Conservation (phyloP, 1,140 invertebrate genomes). For the Nixonia krombeini region DNA sequence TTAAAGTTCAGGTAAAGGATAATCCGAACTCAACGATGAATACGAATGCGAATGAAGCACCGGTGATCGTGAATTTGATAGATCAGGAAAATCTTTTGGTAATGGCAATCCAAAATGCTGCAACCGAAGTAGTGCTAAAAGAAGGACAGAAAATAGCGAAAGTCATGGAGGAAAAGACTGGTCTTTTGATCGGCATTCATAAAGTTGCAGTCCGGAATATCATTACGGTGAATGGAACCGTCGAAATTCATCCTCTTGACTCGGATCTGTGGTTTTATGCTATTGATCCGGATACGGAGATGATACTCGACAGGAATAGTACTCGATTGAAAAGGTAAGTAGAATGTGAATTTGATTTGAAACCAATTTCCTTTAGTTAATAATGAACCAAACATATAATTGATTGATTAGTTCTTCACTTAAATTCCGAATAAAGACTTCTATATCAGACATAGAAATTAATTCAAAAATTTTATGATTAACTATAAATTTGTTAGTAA, state of each 20-base stretch:
- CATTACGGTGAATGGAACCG: conserved; percentile 79
- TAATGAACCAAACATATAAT: too few species aligned
- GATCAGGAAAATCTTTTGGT: conserved; percentile 81
- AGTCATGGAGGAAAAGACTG: conserved; percentile 82
- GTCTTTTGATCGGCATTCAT: conserved; percentile 83
- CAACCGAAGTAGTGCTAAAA: conserved; percentile 79
- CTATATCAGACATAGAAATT: too few species aligned
- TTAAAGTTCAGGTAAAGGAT: conserved; percentile 82
- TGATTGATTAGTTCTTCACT: too few species aligned
- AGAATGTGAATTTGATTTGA: too few species aligned
- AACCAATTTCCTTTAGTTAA: too few species aligned
- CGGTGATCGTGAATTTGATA: conserved; percentile 81
- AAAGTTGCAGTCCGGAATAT: conserved; percentile 80
- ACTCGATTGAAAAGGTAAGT: conserved; percentile 79
- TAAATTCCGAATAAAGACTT: too few species aligned
- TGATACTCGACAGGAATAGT: conserved; percentile 81
- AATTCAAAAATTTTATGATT: too few species aligned
- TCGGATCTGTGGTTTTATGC: conserved; percentile 91
- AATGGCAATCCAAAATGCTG: conserved; percentile 81
- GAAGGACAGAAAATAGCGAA: conserved; percentile 77
- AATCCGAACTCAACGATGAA: conserved; percentile 77
- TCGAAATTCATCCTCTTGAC: conserved; percentile 80
- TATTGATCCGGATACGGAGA: conserved; percentile 84
- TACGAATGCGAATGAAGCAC: conserved; percentile 76
- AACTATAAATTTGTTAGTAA: too few species aligned